phyloP scores from a whole-genome alignment of 1,140 invertebrate species.

The Ostrea denselamellosa region DNA sequence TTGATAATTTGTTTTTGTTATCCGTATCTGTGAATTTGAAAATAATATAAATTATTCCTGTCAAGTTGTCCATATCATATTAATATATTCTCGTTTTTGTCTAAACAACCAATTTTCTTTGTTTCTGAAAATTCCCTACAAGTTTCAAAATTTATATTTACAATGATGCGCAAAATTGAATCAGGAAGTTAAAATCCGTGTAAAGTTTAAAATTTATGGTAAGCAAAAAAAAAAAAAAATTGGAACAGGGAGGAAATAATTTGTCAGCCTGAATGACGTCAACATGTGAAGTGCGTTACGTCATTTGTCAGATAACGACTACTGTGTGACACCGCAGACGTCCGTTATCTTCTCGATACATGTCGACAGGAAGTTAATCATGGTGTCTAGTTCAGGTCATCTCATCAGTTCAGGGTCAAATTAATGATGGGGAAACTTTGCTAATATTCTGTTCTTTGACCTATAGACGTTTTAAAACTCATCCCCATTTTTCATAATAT shows the following conservation, averaged over 20 bases:
- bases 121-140: background rate
- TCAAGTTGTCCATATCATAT: too few species aligned
- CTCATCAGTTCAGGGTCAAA: constrained; percentile 4
- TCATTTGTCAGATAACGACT: constrained; percentile 18
- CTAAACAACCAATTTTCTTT: too few species aligned
- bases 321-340: background rate
- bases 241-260: background rate
- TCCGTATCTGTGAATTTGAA: too few species aligned
- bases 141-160: background rate
- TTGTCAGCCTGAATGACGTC: constrained; percentile 10
- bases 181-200: too few species aligned
- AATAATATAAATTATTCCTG: too few species aligned
- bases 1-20: too few species aligned
- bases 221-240: too few species aligned
- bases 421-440: background rate
- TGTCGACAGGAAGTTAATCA: background rate
- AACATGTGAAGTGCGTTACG: background rate
- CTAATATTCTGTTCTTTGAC: background rate
- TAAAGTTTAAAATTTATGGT: too few species aligned
- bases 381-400: background rate
- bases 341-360: background rate
- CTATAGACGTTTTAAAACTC: too few species aligned
- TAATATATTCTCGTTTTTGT: too few species aligned
- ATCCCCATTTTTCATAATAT: too few species aligned
- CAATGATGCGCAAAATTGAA: too few species aligned